Percentiles rank a stretch among this genome's conserved stretches.
Conservation (phyloP, 2,888 invertebrate species). For the Oasisia sp. region DNA sequence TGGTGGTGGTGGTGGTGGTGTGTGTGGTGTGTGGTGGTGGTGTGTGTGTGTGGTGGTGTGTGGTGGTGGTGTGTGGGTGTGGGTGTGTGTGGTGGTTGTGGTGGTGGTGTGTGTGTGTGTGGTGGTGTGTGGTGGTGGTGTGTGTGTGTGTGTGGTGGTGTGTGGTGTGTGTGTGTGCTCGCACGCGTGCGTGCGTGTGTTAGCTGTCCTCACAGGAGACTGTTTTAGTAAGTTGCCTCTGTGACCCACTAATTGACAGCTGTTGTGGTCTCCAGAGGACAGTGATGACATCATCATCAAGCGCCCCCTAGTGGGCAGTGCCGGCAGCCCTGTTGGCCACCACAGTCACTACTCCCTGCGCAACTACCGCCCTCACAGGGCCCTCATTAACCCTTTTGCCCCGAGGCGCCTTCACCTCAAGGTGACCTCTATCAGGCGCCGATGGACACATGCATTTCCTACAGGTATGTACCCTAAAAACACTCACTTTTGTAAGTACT, state of each 20-base stretch:
- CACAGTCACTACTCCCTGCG: slow-evolving; percentile 43
- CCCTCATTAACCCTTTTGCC: slow-evolving; percentile 94
- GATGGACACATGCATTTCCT: slow-evolving; percentile 99
- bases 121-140: too few relatives aligned
- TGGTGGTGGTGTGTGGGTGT: background rate
- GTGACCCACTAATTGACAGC: background rate
- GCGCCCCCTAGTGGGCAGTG: slow-evolving; percentile 52
- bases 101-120: background rate
- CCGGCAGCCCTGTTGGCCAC: slow-evolving; percentile 54
- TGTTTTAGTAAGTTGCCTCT: background rate
- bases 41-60: too few relatives aligned
- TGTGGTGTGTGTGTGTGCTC: too few relatives aligned
- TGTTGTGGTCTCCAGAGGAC: background rate
- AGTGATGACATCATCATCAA: slow-evolving; percentile 1
- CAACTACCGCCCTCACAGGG: slow-evolving; percentile 41
- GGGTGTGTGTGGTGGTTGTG: background rate
- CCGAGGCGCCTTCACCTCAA: slow-evolving; percentile 97
- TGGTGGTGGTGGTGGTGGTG: too few relatives aligned
- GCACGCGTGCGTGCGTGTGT: background rate
- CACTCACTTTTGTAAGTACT: background rate
- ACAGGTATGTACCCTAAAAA: slow-evolving; percentile 37
- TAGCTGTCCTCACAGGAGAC: too few relatives aligned
- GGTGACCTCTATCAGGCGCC: slow-evolving; percentile 86
- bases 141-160: too few relatives aligned
- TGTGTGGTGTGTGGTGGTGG: too few relatives aligned